phyloP scores from a whole-genome alignment of 2,113 vertebrate species.

The Peromyscus polionotus region DNA sequence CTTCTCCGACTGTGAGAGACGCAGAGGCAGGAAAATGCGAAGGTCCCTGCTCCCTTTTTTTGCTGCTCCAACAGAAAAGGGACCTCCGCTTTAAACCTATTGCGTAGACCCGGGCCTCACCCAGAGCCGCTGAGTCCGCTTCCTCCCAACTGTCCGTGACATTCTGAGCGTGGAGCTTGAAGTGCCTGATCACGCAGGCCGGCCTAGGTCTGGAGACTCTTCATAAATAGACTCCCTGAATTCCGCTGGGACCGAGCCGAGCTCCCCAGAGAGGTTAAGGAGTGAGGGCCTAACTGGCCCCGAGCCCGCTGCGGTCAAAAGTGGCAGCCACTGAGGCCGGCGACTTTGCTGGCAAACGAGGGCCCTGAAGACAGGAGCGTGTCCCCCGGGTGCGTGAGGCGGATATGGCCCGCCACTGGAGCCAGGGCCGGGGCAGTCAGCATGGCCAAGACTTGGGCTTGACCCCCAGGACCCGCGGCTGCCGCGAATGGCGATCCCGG shows the following conservation, averaged over 20 bases:
- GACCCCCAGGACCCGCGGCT: constrained; percentile 89
- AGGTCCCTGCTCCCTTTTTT: background rate
- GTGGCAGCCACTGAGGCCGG: constrained; percentile 94
- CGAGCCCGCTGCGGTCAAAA: constrained; percentile 86
- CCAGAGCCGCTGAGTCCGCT: constrained; percentile 63
- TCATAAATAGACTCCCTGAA: constrained; percentile 84
- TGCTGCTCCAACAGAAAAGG: background rate
- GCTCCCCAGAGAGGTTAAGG: constrained; percentile 59
- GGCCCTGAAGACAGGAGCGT: constrained; percentile 89
- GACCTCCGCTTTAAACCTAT: constrained; percentile 29
- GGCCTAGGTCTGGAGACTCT: constrained; percentile 71
- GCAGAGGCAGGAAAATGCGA: constrained; percentile 15
- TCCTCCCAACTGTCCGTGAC: constrained; percentile 62
- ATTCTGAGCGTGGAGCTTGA: constrained; percentile 42
- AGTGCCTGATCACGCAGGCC: constrained; percentile 29
- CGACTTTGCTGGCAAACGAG: constrained; percentile 93
- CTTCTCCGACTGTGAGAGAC: constrained; percentile 33
- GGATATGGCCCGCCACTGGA: constrained; percentile 92
- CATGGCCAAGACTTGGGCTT: constrained; percentile 96
- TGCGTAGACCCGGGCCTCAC: constrained; percentile 24
- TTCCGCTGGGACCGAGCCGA: constrained; percentile 72
- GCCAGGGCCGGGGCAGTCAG: constrained; percentile 93
- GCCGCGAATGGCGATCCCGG: constrained; percentile 90
- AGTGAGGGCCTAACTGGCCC: constrained; percentile 63
- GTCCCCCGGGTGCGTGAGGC: constrained; percentile 91